Evolutionary conservation across 2,888 invertebrate genomes (phyloP).

Genomic region (Xanthorhoe spadicearia): DNA sequence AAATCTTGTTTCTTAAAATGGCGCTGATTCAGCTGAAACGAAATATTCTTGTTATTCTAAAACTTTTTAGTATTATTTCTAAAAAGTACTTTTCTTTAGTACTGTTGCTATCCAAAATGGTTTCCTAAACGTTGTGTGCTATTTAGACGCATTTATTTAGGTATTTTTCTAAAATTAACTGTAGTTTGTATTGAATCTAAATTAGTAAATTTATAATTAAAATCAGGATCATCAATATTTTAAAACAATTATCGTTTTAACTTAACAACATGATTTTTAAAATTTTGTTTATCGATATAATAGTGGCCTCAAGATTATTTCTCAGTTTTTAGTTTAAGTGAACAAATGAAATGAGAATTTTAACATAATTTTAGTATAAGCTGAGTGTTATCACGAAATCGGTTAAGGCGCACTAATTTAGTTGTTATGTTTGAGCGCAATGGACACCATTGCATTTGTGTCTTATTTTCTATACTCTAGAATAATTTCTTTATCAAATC

Average conservation of each 20-base stretch:
- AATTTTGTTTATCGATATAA: background rate
- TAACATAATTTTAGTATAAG: constrained; percentile 44
- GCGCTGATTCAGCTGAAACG: constrained; percentile 16
- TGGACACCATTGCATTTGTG: constrained; percentile 29
- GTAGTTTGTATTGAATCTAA: constrained; percentile 2
- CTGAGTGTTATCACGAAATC: constrained; percentile 38
- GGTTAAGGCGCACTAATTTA: constrained; percentile 43
- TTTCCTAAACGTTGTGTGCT: constrained; percentile 3
- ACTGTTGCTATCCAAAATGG: background rate
- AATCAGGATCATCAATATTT: background rate
- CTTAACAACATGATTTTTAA: background rate
- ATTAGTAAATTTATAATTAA: background rate
- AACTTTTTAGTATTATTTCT: constrained; percentile 9
- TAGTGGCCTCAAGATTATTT: constrained; percentile 10
- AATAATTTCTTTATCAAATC: background rate
- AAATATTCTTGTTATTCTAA: background rate
- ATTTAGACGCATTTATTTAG: constrained; percentile 15
- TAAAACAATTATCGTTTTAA: background rate
- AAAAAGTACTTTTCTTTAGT: too few relatives aligned
- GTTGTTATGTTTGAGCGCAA: constrained; percentile 41
- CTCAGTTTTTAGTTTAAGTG: constrained; percentile 25
- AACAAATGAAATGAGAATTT: constrained; percentile 32
- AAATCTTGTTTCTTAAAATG: background rate
- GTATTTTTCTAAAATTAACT: constrained; percentile 17
- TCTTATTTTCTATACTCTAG: constrained; percentile 1